Evolutionary conservation across 2,797 vertebrate genomes (phyloP).

Genomic region (Melanotaenia pygmaea): DNA sequence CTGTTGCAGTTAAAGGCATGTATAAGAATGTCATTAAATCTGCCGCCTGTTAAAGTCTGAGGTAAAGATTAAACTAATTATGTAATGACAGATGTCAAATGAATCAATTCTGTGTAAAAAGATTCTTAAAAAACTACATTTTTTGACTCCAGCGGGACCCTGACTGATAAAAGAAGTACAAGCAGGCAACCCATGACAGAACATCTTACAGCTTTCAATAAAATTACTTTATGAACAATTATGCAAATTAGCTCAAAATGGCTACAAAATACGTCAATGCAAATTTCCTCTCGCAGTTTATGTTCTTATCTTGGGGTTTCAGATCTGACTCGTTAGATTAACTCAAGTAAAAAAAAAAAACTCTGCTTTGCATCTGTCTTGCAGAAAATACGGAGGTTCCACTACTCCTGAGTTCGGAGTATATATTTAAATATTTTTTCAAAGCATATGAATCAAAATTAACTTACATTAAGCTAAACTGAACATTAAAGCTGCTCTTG

Average conservation of each 20-base stretch:
- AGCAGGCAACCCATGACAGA: slow-evolving; percentile 31
- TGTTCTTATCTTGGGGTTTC: slow-evolving; percentile 42
- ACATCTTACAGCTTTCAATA: slow-evolving; percentile 49
- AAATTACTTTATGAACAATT: slow-evolving; percentile 55
- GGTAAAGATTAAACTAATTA: too few relatives aligned
- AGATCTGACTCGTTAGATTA: slow-evolving; percentile 51
- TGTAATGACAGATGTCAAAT: background rate
- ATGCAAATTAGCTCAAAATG: slow-evolving; percentile 57
- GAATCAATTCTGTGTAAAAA: slow-evolving; percentile 5
- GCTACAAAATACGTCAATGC: slow-evolving; percentile 38
- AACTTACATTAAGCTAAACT: background rate
- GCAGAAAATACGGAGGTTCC: slow-evolving; percentile 6
- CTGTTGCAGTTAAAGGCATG: too few relatives aligned
- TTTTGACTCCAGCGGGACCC: background rate
- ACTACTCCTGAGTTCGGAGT: background rate
- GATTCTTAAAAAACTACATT: background rate
- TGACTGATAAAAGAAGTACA: slow-evolving; percentile 31
- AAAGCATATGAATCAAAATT: background rate
- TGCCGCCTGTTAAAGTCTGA: too few relatives aligned
- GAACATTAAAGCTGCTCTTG: slow-evolving; percentile 7
- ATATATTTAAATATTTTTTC: background rate
- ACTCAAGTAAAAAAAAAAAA: slow-evolving; percentile 12
- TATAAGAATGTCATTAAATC: too few relatives aligned
- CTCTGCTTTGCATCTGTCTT: slow-evolving; percentile 26
- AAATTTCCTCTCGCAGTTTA: slow-evolving; percentile 41